Conservation (phyloP, 2,113 vertebrate genomes). For the Urocitellus parryii region DNA sequence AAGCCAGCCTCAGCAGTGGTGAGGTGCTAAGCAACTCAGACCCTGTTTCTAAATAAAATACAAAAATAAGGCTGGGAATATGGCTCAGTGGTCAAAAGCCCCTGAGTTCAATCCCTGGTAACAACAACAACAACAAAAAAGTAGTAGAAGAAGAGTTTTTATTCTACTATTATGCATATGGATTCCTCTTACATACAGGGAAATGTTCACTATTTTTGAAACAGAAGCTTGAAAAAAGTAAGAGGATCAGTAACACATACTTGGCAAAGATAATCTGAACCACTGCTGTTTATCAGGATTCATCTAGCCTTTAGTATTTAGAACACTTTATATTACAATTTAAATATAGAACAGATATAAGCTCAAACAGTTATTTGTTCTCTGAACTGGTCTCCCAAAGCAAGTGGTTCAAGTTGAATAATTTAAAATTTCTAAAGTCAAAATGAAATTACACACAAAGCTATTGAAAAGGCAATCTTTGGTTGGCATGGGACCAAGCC, state of each 20-base stretch:
- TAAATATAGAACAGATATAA: slow-evolving; percentile 53
- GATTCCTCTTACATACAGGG: neutral
- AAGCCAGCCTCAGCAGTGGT: too few species aligned
- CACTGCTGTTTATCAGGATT: slow-evolving; percentile 49
- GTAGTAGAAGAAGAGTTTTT: neutral
- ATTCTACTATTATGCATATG: slow-evolving; percentile 22
- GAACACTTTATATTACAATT: slow-evolving; percentile 39
- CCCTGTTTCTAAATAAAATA: too few species aligned
- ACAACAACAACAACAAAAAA: too few species aligned
- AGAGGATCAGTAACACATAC: slow-evolving; percentile 46
- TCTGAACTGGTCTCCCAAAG: slow-evolving; percentile 44
- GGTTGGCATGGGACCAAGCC: neutral
- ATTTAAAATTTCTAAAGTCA: slow-evolving; percentile 60
- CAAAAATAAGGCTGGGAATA: too few species aligned
- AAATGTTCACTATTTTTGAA: slow-evolving; percentile 61
- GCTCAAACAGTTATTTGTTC: slow-evolving; percentile 43
- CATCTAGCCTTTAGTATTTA: slow-evolving; percentile 46
- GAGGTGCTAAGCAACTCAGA: too few species aligned
- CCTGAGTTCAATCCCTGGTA: too few species aligned
- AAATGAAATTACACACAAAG: slow-evolving; percentile 47
- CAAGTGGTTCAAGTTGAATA: slow-evolving; percentile 45
- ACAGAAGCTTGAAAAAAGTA: slow-evolving; percentile 61
- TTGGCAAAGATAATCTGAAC: slow-evolving; percentile 50
- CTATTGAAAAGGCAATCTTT: slow-evolving; percentile 47
- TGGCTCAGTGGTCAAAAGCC: too few species aligned